Conservation (phyloP, 2,888 invertebrate genomes). For the Lottia scabra region DNA sequence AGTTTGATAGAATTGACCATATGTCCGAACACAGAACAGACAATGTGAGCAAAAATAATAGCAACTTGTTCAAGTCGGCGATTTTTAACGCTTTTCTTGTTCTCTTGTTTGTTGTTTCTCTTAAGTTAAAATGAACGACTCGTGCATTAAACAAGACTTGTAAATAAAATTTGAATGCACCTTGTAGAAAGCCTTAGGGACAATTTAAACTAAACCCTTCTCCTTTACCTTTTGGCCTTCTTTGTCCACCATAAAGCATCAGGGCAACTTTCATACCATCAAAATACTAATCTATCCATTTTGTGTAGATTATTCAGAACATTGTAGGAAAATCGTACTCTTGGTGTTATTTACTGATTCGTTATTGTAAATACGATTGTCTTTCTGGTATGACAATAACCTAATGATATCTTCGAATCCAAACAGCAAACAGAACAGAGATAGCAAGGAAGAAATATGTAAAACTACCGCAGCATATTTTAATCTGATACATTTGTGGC, state of each 20-base stretch:
- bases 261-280: too few relatives aligned
- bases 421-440: too few relatives aligned
- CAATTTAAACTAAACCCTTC: not conserved
- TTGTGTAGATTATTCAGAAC: too few relatives aligned
- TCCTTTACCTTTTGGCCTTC: not conserved
- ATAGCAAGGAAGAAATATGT: too few relatives aligned
- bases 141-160: not conserved
- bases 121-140: conserved; percentile 1
- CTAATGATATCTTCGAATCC: too few relatives aligned
- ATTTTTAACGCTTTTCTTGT: not conserved
- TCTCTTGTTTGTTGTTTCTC: conserved; percentile 2
- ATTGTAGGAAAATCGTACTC: too few relatives aligned
- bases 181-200: not conserved
- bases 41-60: not conserved
- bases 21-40: not conserved
- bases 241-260: not conserved
- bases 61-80: conserved; percentile 1
- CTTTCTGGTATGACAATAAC: too few relatives aligned
- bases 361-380: too few relatives aligned
- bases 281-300: too few relatives aligned
- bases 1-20: not conserved
- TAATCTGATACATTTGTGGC: too few relatives aligned
- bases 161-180: conserved; percentile 4
- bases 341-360: too few relatives aligned
- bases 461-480: too few relatives aligned